These are phyloP conservation scores for Pogonus chalceus DNA, from an alignment of 1,140 invertebrate genomes.

Conservation along the genomic window DNA sequence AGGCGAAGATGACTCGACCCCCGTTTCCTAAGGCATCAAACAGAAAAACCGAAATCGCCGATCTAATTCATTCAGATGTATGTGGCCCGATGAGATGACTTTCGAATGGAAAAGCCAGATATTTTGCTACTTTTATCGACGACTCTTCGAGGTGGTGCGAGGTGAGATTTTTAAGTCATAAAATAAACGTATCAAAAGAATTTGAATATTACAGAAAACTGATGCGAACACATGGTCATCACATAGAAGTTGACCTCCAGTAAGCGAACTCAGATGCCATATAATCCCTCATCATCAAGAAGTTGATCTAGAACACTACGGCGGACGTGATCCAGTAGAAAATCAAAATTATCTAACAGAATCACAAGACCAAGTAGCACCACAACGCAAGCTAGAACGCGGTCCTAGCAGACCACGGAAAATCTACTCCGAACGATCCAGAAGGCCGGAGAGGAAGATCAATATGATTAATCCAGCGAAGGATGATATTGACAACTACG, in stretches of 20 bases:
- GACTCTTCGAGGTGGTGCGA: constrained; percentile 24
- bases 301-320: constrained; percentile 34
- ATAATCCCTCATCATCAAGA: too few relatives aligned
- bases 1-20: background rate
- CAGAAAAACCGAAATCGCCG: background rate
- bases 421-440: background rate
- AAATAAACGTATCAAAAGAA: constrained; percentile 20
- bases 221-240: constrained; percentile 19
- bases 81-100: background rate
- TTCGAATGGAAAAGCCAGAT: constrained; percentile 16
- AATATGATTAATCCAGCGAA: constrained; percentile 20
- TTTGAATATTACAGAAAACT: constrained; percentile 14
- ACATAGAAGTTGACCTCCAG: too few relatives aligned
- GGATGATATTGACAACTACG: constrained; percentile 26
- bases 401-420: constrained; percentile 11
- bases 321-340: constrained; percentile 29
- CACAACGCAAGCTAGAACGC: background rate
- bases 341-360: background rate
- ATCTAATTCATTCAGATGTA: background rate
- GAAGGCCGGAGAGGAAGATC: background rate
- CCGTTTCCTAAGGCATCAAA: background rate
- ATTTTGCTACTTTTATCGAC: constrained; percentile 30
- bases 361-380: background rate
- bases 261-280: too few relatives aligned
- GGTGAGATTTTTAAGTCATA: constrained; percentile 26